phyloP scores from a whole-genome alignment of 2,888 invertebrate species.

The Creontiades dilutus region DNA sequence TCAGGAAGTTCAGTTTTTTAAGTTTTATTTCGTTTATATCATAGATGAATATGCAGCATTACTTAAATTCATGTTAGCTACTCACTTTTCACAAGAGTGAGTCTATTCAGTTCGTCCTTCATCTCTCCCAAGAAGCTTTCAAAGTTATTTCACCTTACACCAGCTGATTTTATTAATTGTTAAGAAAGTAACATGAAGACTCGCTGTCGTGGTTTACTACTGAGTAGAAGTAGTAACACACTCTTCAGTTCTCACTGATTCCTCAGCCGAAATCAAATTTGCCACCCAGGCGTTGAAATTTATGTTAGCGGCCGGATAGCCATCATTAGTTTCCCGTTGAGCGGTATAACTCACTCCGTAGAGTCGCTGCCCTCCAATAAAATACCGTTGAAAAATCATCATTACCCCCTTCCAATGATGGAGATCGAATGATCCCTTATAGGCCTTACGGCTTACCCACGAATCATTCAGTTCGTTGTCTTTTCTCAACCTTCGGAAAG shows the following conservation, averaged over 20 bases:
- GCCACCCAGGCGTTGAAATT: conserved; percentile 9
- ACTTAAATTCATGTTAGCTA: no score
- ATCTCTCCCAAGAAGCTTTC: no score
- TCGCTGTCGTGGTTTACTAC: no score
- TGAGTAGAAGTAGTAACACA: no score
- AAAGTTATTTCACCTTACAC: no score
- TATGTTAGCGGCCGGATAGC: background rate
- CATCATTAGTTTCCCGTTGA: background rate
- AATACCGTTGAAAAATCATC: conserved; percentile 30
- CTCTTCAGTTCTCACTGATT: background rate
- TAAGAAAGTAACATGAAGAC: no score
- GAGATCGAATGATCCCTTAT: conserved; percentile 1
- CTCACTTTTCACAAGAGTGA: no score
- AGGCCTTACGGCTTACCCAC: background rate
- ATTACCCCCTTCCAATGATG: conserved; percentile 20
- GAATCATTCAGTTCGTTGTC: conserved; percentile 28
- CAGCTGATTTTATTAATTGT: no score
- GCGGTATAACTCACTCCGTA: conserved; percentile 18
- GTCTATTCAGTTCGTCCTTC: no score
- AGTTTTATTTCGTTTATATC: no score
- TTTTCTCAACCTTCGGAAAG: background rate
- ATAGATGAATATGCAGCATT: no score
- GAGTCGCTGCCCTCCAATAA: background rate
- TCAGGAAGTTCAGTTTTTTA: no score
- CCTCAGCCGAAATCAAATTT: background rate